Percentiles rank a stretch among this genome's conserved stretches.
phyloP scores from a whole-genome alignment of 1,140 invertebrate genomes.

The Magallana angulata region DNA sequence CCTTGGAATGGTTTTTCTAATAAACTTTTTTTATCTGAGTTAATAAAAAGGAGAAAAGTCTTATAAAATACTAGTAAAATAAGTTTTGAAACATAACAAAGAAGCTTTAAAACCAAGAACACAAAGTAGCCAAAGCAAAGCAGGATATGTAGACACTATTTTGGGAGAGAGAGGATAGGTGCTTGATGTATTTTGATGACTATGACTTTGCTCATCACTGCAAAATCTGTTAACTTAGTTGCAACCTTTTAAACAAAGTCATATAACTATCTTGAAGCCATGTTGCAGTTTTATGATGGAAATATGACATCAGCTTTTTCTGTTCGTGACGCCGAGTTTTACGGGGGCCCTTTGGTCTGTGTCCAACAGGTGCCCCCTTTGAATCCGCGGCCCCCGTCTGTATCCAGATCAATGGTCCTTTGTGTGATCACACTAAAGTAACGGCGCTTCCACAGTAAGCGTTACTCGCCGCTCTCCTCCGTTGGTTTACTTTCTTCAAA shows the following conservation, averaged over 20 bases:
- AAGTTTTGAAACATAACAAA: too few species aligned
- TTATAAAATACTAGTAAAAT: too few species aligned
- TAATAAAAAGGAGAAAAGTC: too few species aligned
- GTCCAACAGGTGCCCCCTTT: not conserved
- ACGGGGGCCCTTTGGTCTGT: not conserved
- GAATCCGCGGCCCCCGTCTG: not conserved
- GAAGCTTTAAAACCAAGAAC: too few species aligned
- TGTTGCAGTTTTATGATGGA: not conserved
- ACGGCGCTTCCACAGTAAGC: not conserved
- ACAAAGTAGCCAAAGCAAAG: too few species aligned
- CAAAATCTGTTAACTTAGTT: not conserved
- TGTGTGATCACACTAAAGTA: not conserved
- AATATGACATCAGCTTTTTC: constrained; percentile 20
- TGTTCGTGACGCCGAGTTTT: not conserved
- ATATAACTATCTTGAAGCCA: not conserved
- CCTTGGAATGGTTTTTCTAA: too few species aligned
- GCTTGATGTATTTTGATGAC: too few species aligned
- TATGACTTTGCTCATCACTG: not conserved
- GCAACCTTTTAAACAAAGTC: not conserved
- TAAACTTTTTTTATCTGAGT: too few species aligned
- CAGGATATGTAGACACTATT: too few species aligned
- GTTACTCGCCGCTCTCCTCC: not conserved
- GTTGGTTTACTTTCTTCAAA: not conserved
- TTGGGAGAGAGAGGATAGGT: too few species aligned
- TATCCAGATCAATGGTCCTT: constrained; percentile 17